Evolutionary conservation across 2,797 vertebrate genomes (phyloP).

Genomic region (Enteromius viviparus): DNA sequence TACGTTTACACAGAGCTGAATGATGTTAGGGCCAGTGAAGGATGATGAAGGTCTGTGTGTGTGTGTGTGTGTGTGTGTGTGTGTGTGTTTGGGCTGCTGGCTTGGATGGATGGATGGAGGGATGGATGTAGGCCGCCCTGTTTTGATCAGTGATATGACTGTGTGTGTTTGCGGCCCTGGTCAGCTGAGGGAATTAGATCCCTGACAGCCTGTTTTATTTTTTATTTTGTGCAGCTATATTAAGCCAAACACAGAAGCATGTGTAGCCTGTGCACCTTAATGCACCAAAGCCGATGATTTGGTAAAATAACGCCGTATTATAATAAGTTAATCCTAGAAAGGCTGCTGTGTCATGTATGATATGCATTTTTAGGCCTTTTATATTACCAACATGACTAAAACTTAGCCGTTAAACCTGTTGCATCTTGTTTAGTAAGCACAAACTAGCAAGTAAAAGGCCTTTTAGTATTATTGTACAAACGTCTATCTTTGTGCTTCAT

Average conservation of each 20-base stretch:
- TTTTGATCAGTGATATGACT: slow-evolving; percentile 18
- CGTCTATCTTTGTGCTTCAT: background rate
- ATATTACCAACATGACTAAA: background rate
- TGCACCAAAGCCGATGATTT: background rate
- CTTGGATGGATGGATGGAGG: slow-evolving; percentile 5
- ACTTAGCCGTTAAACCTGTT: slow-evolving; percentile 4
- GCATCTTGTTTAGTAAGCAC: background rate
- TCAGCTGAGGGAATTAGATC: slow-evolving; percentile 20
- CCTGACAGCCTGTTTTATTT: background rate
- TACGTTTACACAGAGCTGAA: background rate
- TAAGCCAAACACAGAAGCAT: background rate
- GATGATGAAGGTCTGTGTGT: background rate
- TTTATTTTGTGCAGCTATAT: background rate
- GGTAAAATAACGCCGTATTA: too few relatives aligned
- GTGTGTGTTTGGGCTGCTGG: background rate
- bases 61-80: background rate
- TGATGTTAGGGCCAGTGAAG: background rate
- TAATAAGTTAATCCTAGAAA: background rate
- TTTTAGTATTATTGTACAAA: background rate
- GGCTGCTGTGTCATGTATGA: background rate
- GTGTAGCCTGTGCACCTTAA: background rate
- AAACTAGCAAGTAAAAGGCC: background rate
- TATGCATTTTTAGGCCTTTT: background rate
- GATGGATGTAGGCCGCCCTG: background rate
- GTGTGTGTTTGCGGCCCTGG: background rate